Base-by-base conservation (phyloP, 2,797 vertebrate species). In the Hyperoplus lanceolatus region DNA sequence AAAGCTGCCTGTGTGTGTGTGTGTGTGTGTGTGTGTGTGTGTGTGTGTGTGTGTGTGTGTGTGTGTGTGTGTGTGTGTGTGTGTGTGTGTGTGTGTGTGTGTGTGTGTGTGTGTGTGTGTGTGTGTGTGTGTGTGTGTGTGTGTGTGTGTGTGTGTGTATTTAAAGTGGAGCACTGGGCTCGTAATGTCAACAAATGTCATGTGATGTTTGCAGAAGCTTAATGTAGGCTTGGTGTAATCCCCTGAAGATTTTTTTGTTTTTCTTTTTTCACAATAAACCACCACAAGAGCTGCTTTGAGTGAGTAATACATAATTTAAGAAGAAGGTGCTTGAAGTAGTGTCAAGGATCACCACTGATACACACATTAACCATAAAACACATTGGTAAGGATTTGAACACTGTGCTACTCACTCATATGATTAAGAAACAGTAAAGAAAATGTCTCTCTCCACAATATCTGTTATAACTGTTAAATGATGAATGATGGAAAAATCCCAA, bases 141-240 rank as follows among this genome's bases (percentile, higher is more conserved):
- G 49, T 54, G 42, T 74, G 68, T 73, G 56, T 72, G 43, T 77
- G 58, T 70, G 46, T 70, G 73, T 69, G 81, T 56, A 66, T 75
- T 64, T 68, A 71, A 82, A 84, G 73, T 70, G 72, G 70, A 87
- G 70, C 64, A 65, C 74, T 62, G 79, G 49, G 68, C 70, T 75
- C 64, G 70, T 81, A 86, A 29, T 87, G 84, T 91, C 81, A 92
- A 92, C 88, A 90, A 81, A 86, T 77, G 72, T 77, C 89, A 85
- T 86, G 80, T 88, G 86, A 89, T 89, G 61, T 91, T 85, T 88
- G 69, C 74, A 78, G 41, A 77, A 65, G 81, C 69, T 64, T 57
- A 7, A 56, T 75, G 74, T 46, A 42, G 64, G 75, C 80, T 61
- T 11, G 4, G 12, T 55, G 13, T 83, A 81, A 85, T 72, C 76